A percentile compares a stretch with the other conserved stretches of the same genome.
phyloP scores from a whole-genome alignment of 2,113 vertebrate genomes.

The Gracilinanus agilis region DNA sequence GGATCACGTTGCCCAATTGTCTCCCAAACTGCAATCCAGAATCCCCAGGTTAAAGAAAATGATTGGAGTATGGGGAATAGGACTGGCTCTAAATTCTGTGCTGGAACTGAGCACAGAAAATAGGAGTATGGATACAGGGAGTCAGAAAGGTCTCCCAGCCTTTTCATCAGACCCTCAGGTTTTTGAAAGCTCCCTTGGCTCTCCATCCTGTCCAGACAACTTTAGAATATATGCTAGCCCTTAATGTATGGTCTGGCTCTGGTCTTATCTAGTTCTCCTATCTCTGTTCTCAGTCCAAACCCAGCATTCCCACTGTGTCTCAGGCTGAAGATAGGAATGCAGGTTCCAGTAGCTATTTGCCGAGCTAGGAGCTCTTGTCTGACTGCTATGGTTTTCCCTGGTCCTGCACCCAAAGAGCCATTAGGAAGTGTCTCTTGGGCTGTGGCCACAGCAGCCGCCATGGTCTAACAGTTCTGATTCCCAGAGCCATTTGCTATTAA shows the following conservation, averaged over 20 bases:
- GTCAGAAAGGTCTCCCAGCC: not conserved
- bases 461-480: not conserved
- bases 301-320: not conserved
- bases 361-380: not conserved
- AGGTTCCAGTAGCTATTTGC: not conserved
- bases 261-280: not conserved
- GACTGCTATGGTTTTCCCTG: not conserved
- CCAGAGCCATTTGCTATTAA: not conserved
- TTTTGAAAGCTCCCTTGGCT: not conserved
- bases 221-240: not conserved
- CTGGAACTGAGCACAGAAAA: not conserved
- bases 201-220: not conserved
- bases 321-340: not conserved
- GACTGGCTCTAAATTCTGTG: not conserved
- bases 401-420: not conserved
- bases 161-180: not conserved
- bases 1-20: no score
- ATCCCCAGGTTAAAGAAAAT: not conserved
- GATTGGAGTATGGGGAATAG: not conserved
- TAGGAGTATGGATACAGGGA: not conserved
- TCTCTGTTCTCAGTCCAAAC: not conserved
- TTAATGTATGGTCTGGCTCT: not conserved
- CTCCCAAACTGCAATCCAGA: not conserved
- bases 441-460: not conserved
- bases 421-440: not conserved